Conservation (phyloP, 64 coral and sea anemone species). For the Montipora efflorescens region DNA sequence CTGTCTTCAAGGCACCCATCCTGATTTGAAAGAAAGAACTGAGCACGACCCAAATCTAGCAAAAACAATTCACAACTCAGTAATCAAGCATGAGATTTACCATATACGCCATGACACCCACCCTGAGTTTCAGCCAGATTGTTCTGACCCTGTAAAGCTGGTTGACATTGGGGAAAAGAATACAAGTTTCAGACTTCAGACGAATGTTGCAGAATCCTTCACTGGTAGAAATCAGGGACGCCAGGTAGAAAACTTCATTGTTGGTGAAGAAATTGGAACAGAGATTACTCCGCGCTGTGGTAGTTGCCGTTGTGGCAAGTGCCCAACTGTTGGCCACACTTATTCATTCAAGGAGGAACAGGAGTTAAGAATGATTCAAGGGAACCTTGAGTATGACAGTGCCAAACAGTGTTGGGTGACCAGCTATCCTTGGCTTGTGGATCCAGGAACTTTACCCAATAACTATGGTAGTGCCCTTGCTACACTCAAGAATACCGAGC, state of each 20-base stretch:
- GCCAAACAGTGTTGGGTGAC: no score
- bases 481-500: no score
- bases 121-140: constrained; percentile 7
- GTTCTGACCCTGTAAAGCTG: neutral
- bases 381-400: no score
- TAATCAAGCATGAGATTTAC: constrained; percentile 32
- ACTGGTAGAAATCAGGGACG: neutral
- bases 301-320: constrained; percentile 34
- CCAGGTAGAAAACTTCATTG: constrained; percentile 22
- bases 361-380: no score
- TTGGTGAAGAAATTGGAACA: constrained; percentile 63
- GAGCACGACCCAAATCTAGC: constrained; percentile 46
- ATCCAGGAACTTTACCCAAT: no score
- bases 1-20: constrained; percentile 63
- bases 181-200: neutral
- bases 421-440: no score
- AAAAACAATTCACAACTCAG: constrained; percentile 49
- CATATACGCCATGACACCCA: constrained; percentile 25
- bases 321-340: no score
- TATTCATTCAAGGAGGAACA: no score
- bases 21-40: constrained; percentile 44
- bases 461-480: no score
- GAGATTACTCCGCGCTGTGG: constrained; percentile 60
- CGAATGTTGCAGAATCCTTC: constrained; percentile 26
- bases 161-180: neutral